Conservation (phyloP, 2,113 vertebrate species). For the Perca schrenkii region DNA sequence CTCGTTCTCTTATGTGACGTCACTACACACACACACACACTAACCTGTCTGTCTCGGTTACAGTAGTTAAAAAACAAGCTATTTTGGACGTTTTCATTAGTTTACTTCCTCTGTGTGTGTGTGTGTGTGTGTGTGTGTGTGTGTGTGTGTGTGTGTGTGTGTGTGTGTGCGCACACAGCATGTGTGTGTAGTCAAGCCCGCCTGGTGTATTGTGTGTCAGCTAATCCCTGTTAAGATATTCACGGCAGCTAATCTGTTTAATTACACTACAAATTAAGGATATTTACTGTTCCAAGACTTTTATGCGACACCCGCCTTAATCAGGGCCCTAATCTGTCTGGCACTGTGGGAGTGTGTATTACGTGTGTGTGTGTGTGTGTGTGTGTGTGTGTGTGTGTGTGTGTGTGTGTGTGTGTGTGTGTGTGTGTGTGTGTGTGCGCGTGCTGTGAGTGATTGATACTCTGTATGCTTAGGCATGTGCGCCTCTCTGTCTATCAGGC, state of each 20-base stretch:
- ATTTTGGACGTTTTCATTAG: conserved; percentile 29
- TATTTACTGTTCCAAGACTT: conserved; percentile 79
- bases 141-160: conserved; percentile 29
- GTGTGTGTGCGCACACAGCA: not conserved
- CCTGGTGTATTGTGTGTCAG: conserved; percentile 53
- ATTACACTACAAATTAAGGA: conserved; percentile 81
- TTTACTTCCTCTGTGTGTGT: conserved; percentile 10
- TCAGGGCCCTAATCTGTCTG: conserved; percentile 76
- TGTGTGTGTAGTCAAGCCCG: conserved; percentile 41
- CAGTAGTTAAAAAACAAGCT: conserved; percentile 1
- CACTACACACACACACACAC: not conserved
- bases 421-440: conserved; percentile 37
- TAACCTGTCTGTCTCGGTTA: not conserved
- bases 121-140: conserved; percentile 26
- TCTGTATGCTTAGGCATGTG: conserved; percentile 64
- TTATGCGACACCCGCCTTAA: conserved; percentile 68
- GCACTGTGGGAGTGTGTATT: conserved; percentile 55
- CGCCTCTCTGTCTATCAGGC: conserved; percentile 53
- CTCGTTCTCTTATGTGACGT: not conserved
- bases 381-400: conserved; percentile 44
- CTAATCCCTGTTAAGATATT: conserved; percentile 80
- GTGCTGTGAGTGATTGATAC: conserved; percentile 57
- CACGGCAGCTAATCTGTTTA: conserved; percentile 80
- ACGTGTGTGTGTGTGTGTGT: conserved; percentile 40
- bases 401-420: conserved; percentile 13